Evolutionary conservation across 2,888 invertebrate genomes (phyloP), one percentile per base, ranked within the genome.

Genomic region (Oscheius sp.): DNA sequence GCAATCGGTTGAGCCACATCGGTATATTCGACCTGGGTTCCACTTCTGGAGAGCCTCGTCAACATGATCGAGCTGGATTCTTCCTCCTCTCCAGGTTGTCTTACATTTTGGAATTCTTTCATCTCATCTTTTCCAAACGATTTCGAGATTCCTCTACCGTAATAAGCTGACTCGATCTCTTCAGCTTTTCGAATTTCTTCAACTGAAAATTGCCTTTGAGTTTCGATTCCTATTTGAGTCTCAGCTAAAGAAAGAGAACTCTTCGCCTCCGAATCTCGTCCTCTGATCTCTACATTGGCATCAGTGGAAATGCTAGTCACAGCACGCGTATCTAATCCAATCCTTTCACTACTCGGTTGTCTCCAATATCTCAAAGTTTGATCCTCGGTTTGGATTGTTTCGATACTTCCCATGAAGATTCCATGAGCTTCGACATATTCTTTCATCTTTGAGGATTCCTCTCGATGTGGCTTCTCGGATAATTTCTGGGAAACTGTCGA

Each of bases 21-120:
- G 1, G 31, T 27, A 20, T 2, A 61, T 8, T 42, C 61, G 6
- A 29, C n/a, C 20, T 42, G 61, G 2, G 29, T 65, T 29, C 70
- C 72, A 50, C 63, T 58, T 15, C 48, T 68, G 29, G 65, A 64
- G 23, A 74, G 66, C 42, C 70, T 39, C 2, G 72, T 66, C 23
- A 52, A 42, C 66, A 69, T 45, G 27, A 72, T 58, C n/a, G 71
- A 27, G 23, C 57, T 67, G 48, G 27, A 42, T 29, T 72, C 69
- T 17, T 39, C 55, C 34, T 66, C 66, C 63, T 72, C 65, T 72
- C 70, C 39, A 50, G 58, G 64, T 70, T 69, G 70, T 69, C 57
- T 25, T 61, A 71, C 25, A 58, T 67, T 20, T 50, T 52, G 58
- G 53, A 17, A 25, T 69, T 71, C 33, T 63, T 17, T 37, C 55